These are phyloP conservation scores for Mythimna ferrago DNA, from an alignment of 2,888 invertebrate genomes.

Conservation along the genomic window DNA sequence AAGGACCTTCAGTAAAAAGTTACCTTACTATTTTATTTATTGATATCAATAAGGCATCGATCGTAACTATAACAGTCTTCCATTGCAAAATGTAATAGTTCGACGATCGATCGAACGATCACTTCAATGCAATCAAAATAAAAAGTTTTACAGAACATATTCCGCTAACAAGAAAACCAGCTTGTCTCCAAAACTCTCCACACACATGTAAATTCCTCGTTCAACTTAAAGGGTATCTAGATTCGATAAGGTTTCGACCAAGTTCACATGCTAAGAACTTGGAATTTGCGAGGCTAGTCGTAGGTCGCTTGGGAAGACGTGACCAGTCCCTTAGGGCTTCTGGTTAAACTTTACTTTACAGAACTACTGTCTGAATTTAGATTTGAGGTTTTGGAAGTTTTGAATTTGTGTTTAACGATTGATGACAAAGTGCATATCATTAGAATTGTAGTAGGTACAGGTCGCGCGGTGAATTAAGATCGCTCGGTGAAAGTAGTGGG, in stretches of 20 bases:
- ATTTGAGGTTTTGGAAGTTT: neutral
- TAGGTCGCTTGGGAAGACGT: slow-evolving; percentile 63
- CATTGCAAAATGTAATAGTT: neutral
- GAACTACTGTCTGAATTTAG: slow-evolving; percentile 51
- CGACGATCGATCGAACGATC: too few species aligned
- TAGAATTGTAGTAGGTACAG: too few species aligned
- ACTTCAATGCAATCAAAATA: neutral
- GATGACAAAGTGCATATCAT: too few species aligned
- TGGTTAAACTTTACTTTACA: slow-evolving; percentile 61
- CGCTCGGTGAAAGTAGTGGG: too few species aligned
- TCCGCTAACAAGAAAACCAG: slow-evolving; percentile 13
- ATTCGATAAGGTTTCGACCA: slow-evolving; percentile 60
- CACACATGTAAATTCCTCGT: slow-evolving; percentile 56
- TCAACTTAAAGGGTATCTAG: slow-evolving; percentile 60
- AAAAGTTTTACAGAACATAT: slow-evolving; percentile 19
- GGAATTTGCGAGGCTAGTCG: slow-evolving; percentile 63
- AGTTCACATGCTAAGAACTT: slow-evolving; percentile 70
- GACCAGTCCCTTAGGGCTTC: slow-evolving; percentile 63
- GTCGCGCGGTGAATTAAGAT: too few species aligned
- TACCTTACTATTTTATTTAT: too few species aligned
- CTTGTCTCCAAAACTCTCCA: slow-evolving; percentile 21
- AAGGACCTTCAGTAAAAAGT: too few species aligned
- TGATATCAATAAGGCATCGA: too few species aligned
- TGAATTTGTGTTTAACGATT: neutral
- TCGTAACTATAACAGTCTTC: too few species aligned